Base-by-base conservation (phyloP, 2,888 invertebrate species). In the Pedicia rivosa region DNA sequence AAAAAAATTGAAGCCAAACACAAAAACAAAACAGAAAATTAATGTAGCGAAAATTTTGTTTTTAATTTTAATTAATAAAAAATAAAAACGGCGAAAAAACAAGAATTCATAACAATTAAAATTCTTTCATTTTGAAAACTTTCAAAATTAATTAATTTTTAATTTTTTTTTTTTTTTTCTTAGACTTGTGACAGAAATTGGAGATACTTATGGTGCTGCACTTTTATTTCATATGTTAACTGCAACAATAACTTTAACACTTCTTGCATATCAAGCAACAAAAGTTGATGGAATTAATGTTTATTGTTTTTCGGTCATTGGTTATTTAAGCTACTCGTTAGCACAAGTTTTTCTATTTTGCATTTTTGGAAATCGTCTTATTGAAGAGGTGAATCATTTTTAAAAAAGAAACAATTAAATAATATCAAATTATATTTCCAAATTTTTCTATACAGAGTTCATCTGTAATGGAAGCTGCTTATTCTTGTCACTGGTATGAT, bases 391-490 rank as follows among this genome's bases (percentile, higher is more conserved):
- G n/a, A n/a, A 14, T 19, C 26, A 32, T 38, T 31, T 35, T 9
- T 20, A 17, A 25, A 16, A 32, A 26, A 12, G 19, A n/a, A n/a
- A n/a, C n/a, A n/a, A 24, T 13, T 20, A 14, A 24, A 38, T n/a
- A 28, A 24, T 27, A 40, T 50, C 53, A 45, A 7, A 22, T 22
- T 34, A 12, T n/a, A 17, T 8, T 19, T 8, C 20, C 30, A n/a
- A 15, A 13, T 15, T 10, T 33, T 20, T 26, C 13, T 16, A 40
- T 39, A n/a, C 54, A 86, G 83, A 86, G 86, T 51, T 84, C 86
- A 41, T 86, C 86, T 3, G 86, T 87, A 5, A 86, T 86, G 86
- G 86, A 87, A 62, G 86, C 86, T 2, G 86, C 86, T 0, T 87
- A 86, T 62, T 83, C 83, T 33, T 86, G 86, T 50, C 84, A 84